Evolutionary conservation across 1,140 invertebrate genomes (phyloP).

Genomic region (Telenomus remus): DNA sequence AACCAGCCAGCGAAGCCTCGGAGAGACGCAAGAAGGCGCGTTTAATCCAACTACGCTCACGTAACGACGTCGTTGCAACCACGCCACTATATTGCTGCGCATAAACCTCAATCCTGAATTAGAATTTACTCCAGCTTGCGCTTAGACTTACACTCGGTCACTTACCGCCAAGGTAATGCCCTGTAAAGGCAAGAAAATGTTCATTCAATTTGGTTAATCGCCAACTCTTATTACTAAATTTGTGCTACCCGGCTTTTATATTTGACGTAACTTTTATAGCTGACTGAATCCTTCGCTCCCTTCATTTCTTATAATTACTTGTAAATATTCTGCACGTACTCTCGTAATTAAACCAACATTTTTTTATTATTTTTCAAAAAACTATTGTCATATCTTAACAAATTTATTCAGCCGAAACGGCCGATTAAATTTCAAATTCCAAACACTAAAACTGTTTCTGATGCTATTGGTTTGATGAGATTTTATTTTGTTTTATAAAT

Average conservation of each 20-base stretch:
- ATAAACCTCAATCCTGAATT: slow-evolving; percentile 69
- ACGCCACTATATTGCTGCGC: slow-evolving; percentile 63
- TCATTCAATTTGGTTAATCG: slow-evolving; percentile 53
- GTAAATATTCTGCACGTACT: too few species aligned
- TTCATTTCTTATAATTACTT: too few species aligned
- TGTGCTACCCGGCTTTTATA: slow-evolving; percentile 14
- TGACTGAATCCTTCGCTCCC: too few species aligned
- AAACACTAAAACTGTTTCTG: too few species aligned
- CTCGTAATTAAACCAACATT: too few species aligned
- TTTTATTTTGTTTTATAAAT: too few species aligned
- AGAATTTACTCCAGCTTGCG: slow-evolving; percentile 56
- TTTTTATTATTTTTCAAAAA: too few species aligned
- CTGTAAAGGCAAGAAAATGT: slow-evolving; percentile 43
- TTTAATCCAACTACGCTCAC: slow-evolving; percentile 67
- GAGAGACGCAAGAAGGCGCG: slow-evolving; percentile 55
- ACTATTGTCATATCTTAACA: too few species aligned
- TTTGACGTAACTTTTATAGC: too few species aligned
- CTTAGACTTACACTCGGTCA: slow-evolving; percentile 21
- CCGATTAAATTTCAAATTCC: too few species aligned
- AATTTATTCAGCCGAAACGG: too few species aligned
- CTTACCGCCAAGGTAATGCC: slow-evolving; percentile 45
- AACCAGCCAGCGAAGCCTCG: slow-evolving; percentile 57
- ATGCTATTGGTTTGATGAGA: too few species aligned
- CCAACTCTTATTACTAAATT: slow-evolving; percentile 37
- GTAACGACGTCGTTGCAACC: slow-evolving; percentile 65